Base-by-base conservation (phyloP, 2,113 vertebrate species). In the Corydoras sp. region DNA sequence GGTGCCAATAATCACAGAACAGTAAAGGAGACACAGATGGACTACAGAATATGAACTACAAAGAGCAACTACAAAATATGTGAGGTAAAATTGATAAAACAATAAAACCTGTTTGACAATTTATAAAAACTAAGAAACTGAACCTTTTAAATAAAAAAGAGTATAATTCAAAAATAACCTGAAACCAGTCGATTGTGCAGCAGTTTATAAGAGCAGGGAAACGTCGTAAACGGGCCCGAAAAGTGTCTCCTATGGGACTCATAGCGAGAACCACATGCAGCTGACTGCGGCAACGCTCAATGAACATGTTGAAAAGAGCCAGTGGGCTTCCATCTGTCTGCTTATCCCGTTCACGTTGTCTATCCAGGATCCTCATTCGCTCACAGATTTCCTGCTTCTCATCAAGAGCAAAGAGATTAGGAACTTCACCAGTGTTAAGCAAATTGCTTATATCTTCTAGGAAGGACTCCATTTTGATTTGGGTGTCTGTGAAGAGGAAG, bases 131-230 rank as follows among this genome's bases (percentile, higher is more conserved):
- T 43, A 43, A 4, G 7, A 8, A 43, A 4, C 1, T 43, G 4
- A 43, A 43, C 35, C 35, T 43, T 43, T 43, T 43, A 24, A 43
- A 43, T 43, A 43, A 43, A 8, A 43, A 8, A 5, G 4, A 8
- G 35, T 43, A 43, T 43, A 43, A 48, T 49, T n/a, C 12, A 49
- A 2, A 7, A 32, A 69, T 58, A 8, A 96, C 94, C 94, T 97
- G 93, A 80, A 97, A 97, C 94, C 94, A 97, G 79, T 96, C 91
- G n/a, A 96, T 91, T 4, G 94, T 97, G 78, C 93, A 95, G 85
- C 94, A 97, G 83, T 95, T 97, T 79, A 97, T 91, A 50, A 97
- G 93, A 4, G 94, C 91, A 0, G 94, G 94, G 77, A 96, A 97
- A 73, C 89, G 92, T 30, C 94, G 82, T 10, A 97, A 86, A 2